phyloP scores from a whole-genome alignment of 2,797 vertebrate species.

The Pseudocheirus occidentalis region DNA sequence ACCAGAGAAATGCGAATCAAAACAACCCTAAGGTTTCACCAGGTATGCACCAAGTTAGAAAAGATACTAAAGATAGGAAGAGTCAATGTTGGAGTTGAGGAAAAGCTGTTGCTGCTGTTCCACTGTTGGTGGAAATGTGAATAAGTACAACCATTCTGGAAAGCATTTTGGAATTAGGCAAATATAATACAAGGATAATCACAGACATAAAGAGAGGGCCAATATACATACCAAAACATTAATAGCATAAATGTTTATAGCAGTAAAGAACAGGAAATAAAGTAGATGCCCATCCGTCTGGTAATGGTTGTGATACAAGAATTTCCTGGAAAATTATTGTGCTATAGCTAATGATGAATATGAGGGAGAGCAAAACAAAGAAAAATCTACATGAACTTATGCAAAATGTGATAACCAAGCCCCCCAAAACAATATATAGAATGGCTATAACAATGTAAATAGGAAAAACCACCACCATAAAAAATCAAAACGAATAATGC shows the following conservation, averaged over 20 bases:
- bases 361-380: neutral
- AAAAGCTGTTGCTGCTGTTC: no score
- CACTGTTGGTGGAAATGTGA: no score
- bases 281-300: no score
- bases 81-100: no score
- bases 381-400: neutral
- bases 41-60: no score
- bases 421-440: neutral
- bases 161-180: no score
- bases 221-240: neutral
- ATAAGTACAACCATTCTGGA: no score
- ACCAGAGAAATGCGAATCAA: no score
- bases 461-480: neutral
- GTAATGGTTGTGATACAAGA: neutral
- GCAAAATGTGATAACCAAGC: neutral
- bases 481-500: neutral
- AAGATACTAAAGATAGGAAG: no score
- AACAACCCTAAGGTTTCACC: no score
- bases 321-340: neutral
- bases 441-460: neutral
- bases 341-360: neutral
- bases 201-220: neutral
- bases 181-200: neutral
- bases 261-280: no score
- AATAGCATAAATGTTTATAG: no score